Percentiles rank a stretch among this genome's conserved stretches.
Conservation (phyloP, 1,140 invertebrate species). For the Eubasilissa regina region DNA sequence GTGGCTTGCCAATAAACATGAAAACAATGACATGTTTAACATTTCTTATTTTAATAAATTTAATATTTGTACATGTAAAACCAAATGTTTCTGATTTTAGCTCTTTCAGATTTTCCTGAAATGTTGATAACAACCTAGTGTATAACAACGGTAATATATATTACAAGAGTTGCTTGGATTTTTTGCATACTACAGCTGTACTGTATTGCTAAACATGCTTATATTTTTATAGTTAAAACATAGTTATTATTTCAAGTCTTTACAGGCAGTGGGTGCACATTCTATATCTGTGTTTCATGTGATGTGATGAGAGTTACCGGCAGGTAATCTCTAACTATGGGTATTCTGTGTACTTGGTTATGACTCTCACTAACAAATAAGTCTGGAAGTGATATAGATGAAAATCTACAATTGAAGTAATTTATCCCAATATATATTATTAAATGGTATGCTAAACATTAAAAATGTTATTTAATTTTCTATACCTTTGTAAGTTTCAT, state of each 20-base stretch:
- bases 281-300: slow-evolving; percentile 54
- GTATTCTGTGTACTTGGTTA: slow-evolving; percentile 50
- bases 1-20: no score
- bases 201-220: slow-evolving; percentile 34
- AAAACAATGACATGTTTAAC: no score
- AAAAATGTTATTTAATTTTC: slow-evolving; percentile 54
- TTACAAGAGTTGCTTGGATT: slow-evolving; percentile 17
- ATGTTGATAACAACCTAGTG: slow-evolving; percentile 23
- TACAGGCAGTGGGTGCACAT: slow-evolving; percentile 49
- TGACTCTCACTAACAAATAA: slow-evolving; percentile 53
- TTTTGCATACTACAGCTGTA: slow-evolving; percentile 22
- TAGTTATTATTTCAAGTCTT: slow-evolving; percentile 23
- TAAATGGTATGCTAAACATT: slow-evolving; percentile 54
- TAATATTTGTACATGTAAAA: slow-evolving; percentile 13
- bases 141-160: slow-evolving; percentile 16
- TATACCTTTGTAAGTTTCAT: slow-evolving; percentile 51
- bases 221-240: slow-evolving; percentile 45
- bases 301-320: slow-evolving; percentile 51
- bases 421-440: slow-evolving; percentile 56
- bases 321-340: slow-evolving; percentile 37
- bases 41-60: slow-evolving; percentile 10
- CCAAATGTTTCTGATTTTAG: not conserved
- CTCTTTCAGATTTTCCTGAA: not conserved
- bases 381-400: slow-evolving; percentile 54
- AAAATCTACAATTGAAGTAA: slow-evolving; percentile 53